A percentile compares a stretch with the other conserved stretches of the same genome.
Conservation (phyloP, 2,797 vertebrate genomes). For the Alosa sapidissima region DNA sequence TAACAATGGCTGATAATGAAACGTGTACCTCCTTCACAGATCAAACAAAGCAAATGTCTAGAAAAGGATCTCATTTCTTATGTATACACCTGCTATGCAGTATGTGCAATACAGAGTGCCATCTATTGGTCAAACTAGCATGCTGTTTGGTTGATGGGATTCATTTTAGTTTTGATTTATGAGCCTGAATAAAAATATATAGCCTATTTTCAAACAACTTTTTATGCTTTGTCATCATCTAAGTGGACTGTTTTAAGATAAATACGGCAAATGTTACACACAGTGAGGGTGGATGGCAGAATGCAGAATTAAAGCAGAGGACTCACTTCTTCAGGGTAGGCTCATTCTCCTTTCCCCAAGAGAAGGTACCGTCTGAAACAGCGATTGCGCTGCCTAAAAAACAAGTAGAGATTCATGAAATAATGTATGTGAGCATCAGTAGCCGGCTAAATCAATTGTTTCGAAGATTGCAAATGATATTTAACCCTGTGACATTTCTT, state of each 20-base stretch:
- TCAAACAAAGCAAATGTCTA: background rate
- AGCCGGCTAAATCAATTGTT: background rate
- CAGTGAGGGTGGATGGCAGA: background rate
- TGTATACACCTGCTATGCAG: too few relatives aligned
- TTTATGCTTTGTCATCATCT: background rate
- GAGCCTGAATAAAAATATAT: background rate
- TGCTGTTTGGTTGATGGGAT: background rate
- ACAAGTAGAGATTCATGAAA: background rate
- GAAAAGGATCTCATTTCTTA: background rate
- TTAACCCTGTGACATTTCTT: background rate
- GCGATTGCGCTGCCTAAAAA: constrained; percentile 46
- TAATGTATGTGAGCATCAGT: background rate
- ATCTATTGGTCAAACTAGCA: background rate
- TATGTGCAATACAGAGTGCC: background rate
- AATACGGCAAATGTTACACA: background rate
- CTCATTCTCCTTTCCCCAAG: constrained; percentile 51
- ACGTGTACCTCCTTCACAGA: background rate
- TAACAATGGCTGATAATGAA: background rate
- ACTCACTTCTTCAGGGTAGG: constrained; percentile 51
- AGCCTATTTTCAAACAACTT: background rate
- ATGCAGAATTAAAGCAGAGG: background rate
- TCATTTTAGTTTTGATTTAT: background rate
- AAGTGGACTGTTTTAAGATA: background rate
- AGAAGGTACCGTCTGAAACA: constrained; percentile 45
- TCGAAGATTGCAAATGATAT: background rate